Percentiles rank a stretch among this genome's conserved stretches.
These are phyloP conservation scores for Vidua chalybeata DNA, from an alignment of 2,113 vertebrate species.

Conservation along the genomic window DNA sequence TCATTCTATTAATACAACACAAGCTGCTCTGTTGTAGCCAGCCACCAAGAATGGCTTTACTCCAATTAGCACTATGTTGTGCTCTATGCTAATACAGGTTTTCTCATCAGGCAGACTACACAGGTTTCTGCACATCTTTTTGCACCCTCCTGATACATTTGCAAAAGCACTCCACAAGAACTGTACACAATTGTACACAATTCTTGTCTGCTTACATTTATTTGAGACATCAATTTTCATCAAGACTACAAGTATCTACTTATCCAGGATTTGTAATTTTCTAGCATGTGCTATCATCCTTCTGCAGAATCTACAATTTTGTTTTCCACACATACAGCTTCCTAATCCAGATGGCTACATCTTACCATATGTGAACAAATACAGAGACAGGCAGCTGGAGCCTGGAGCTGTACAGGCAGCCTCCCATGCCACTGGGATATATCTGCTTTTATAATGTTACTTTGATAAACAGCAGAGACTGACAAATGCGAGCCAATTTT, in stretches of 20 bases:
- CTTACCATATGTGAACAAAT: not conserved
- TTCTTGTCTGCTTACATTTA: not conserved
- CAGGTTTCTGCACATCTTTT: not conserved
- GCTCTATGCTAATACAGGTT: not conserved
- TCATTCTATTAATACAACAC: not conserved
- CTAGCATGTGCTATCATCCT: not conserved
- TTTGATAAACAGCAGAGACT: not conserved
- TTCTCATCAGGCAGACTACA: not conserved
- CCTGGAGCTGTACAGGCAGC: too few relatives aligned
- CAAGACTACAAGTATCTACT: not conserved
- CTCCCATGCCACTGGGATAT: not conserved
- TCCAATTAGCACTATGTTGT: not conserved
- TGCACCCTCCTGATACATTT: not conserved
- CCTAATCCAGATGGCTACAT: not conserved
- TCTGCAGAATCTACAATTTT: not conserved
- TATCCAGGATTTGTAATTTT: not conserved
- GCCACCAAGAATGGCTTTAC: not conserved
- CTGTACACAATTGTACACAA: not conserved
- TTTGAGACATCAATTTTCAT: not conserved
- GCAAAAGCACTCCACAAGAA: not conserved
- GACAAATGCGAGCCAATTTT: not conserved
- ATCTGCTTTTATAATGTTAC: not conserved
- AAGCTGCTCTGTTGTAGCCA: not conserved
- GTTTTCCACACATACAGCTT: not conserved
- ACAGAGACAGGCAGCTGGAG: not conserved